Percentiles rank a stretch among this genome's conserved stretches.
Conservation (phyloP, 2,113 vertebrate species). For the Synchiropus splendidus region DNA sequence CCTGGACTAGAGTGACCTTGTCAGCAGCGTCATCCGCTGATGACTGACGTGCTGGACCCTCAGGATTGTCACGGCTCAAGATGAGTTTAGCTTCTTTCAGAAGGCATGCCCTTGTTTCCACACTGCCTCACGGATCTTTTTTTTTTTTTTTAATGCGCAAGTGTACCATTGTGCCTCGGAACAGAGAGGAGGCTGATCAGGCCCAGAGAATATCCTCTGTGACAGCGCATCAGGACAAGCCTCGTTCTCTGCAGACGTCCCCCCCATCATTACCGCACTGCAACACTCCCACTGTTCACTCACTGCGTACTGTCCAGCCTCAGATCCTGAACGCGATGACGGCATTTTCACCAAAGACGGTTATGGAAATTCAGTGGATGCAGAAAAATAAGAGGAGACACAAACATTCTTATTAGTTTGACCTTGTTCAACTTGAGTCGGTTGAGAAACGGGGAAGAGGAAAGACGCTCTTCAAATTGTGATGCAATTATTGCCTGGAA, state of each 20-base stretch:
- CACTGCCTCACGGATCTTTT: constrained; percentile 32
- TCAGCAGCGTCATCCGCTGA: constrained; percentile 29
- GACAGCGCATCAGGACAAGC: constrained; percentile 47
- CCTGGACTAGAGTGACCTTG: constrained; percentile 50
- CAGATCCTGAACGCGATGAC: constrained; percentile 24
- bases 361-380: constrained; percentile 7
- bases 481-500: constrained; percentile 44
- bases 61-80: constrained; percentile 33
- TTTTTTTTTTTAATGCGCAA: constrained; percentile 7
- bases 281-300: constrained; percentile 36
- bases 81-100: constrained; percentile 25
- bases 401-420: constrained; percentile 1
- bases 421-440: background rate
- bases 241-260: constrained; percentile 36
- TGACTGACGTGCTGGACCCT: constrained; percentile 35
- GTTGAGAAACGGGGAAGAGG: background rate
- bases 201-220: constrained; percentile 52
- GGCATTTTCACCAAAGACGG: constrained; percentile 3
- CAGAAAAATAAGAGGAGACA: constrained; percentile 3
- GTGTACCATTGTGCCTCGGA: constrained; percentile 20
- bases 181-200: constrained; percentile 47
- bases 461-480: constrained; percentile 24
- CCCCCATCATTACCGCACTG: constrained; percentile 35
- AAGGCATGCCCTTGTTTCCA: constrained; percentile 28
- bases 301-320: constrained; percentile 32